Percentiles rank a stretch among this genome's conserved stretches.
phyloP scores from a whole-genome alignment of 2,113 vertebrate species.

The Triplophysa rosa region DNA sequence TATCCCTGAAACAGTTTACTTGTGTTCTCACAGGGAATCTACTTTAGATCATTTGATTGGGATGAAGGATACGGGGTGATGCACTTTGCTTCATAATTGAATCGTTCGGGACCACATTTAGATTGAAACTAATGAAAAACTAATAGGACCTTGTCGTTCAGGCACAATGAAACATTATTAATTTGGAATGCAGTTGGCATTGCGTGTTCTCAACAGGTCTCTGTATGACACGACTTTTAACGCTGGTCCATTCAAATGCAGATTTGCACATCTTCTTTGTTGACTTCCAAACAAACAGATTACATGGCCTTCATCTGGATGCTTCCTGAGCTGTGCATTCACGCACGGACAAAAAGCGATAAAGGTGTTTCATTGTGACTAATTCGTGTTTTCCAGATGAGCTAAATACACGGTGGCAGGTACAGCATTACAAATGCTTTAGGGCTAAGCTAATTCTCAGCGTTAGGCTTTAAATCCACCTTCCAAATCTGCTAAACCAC shows the following conservation, averaged over 20 bases:
- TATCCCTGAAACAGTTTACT: slow-evolving; percentile 9
- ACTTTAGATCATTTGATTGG: slow-evolving; percentile 26
- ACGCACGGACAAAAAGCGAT: not conserved
- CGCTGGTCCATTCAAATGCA: slow-evolving; percentile 14
- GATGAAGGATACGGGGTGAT: not conserved
- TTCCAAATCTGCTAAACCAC: slow-evolving; percentile 29
- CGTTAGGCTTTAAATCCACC: slow-evolving; percentile 25
- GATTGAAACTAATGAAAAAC: slow-evolving; percentile 15
- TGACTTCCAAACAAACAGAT: slow-evolving; percentile 29
- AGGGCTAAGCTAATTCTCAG: slow-evolving; percentile 35
- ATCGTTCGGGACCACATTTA: not conserved
- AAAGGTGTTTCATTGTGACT: slow-evolving; percentile 35
- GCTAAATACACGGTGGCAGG: slow-evolving; percentile 18
- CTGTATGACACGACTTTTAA: not conserved
- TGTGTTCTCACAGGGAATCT: not conserved
- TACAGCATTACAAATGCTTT: slow-evolving; percentile 29
- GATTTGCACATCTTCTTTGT: slow-evolving; percentile 28
- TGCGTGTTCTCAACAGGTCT: not conserved
- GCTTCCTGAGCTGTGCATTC: slow-evolving; percentile 12
- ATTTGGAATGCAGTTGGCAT: slow-evolving; percentile 33
- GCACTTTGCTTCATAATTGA: not conserved
- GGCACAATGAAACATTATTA: slow-evolving; percentile 9
- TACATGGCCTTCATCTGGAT: slow-evolving; percentile 27
- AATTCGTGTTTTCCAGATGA: slow-evolving; percentile 4
- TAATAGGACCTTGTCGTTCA: slow-evolving; percentile 16